These are phyloP conservation scores for Pyrochroa serraticornis DNA, from an alignment of 2,888 invertebrate species.

Conservation along the genomic window DNA sequence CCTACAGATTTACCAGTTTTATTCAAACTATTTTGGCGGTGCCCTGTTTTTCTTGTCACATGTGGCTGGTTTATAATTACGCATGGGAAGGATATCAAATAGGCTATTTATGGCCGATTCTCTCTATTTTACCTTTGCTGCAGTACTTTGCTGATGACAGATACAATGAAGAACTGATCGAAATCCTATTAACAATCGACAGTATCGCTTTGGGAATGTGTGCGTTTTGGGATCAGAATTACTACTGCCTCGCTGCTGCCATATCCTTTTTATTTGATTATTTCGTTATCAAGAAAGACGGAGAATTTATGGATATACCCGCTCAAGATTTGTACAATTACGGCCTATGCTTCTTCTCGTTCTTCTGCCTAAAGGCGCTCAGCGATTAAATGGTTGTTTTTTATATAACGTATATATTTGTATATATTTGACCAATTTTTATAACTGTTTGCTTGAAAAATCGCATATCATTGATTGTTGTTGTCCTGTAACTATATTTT, in stretches of 20 bases:
- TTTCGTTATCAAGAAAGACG: conserved; percentile 46
- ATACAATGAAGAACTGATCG: conserved; percentile 40
- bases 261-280: conserved; percentile 49
- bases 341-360: conserved; percentile 53
- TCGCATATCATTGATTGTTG: conserved; percentile 42
- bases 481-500: conserved; percentile 29
- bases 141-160: conserved; percentile 38
- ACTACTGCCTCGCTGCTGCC: conserved; percentile 45
- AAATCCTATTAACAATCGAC: conserved; percentile 41
- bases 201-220: conserved; percentile 44
- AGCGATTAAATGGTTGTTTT: conserved; percentile 20
- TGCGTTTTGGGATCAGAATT: conserved; percentile 48
- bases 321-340: conserved; percentile 54
- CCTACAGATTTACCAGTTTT: conserved; percentile 44
- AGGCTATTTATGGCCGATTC: conserved; percentile 31
- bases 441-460: conserved; percentile 23
- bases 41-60: conserved; percentile 42
- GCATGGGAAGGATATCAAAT: conserved; percentile 23
- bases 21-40: conserved; percentile 45
- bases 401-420: conserved; percentile 14
- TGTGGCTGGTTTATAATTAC: conserved; percentile 41
- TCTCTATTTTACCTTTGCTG: conserved; percentile 43
- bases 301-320: conserved; percentile 48
- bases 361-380: conserved; percentile 49
- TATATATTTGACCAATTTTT: conserved; percentile 27